phyloP scores from a whole-genome alignment of 2,888 invertebrate genomes.

The Papilio protenor region DNA sequence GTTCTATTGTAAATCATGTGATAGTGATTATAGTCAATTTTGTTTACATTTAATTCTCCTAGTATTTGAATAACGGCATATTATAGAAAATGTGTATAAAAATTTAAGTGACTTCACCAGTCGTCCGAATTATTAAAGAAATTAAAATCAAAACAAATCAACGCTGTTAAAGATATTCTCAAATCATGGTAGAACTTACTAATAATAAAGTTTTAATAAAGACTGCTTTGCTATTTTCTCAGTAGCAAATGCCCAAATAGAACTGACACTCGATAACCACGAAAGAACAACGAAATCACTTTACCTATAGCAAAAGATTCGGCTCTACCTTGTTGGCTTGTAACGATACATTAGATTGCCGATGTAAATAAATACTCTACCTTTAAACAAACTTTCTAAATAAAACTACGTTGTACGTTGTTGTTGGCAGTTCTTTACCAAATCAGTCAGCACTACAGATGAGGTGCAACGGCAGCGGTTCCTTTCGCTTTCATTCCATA shows the following conservation, averaged over 20 bases:
- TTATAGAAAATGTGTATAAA: background rate
- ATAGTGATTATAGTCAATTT: slow-evolving; percentile 7
- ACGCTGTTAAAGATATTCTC: background rate
- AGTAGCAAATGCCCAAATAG: background rate
- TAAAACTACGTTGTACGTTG: background rate
- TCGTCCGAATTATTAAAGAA: too few relatives aligned
- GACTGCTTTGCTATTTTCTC: too few relatives aligned
- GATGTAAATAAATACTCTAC: background rate
- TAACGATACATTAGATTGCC: background rate
- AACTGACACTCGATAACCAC: background rate
- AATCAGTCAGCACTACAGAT: slow-evolving; percentile 27
- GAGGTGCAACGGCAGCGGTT: slow-evolving; percentile 14
- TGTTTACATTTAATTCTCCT: slow-evolving; percentile 11
- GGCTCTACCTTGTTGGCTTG: background rate
- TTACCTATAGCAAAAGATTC: background rate
- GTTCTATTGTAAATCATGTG: slow-evolving; percentile 37
- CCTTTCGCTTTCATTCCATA: slow-evolving; percentile 31
- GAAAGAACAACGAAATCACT: background rate
- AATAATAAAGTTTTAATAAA: too few relatives aligned
- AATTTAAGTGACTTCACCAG: background rate
- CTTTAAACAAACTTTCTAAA: background rate
- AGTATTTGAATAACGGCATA: background rate
- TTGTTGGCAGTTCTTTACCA: background rate
- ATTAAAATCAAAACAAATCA: background rate
- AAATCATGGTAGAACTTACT: too few relatives aligned